Percentiles rank a stretch among this genome's conserved stretches.
Evolutionary conservation across 2,797 vertebrate species (phyloP).

Genomic region (Darevskia nairensis): DNA sequence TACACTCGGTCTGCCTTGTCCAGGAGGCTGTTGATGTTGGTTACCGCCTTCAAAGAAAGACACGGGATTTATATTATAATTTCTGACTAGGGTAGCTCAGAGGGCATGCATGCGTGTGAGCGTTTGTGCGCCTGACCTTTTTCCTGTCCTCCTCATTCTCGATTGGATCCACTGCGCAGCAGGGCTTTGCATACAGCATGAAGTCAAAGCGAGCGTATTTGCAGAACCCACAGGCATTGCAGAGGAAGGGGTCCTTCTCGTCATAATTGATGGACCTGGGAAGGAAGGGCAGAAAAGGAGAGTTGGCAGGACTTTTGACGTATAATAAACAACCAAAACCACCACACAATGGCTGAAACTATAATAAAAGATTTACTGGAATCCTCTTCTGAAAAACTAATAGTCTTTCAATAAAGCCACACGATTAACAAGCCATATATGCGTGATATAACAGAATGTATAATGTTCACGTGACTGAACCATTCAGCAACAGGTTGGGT

Average conservation of each 20-base stretch:
- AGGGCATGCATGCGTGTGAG: no score
- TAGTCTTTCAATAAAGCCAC: no score
- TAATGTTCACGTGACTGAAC: no score
- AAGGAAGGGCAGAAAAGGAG: slow-evolving; percentile 25
- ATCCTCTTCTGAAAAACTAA: no score
- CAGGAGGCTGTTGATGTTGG: slow-evolving; percentile 97
- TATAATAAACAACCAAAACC: no score
- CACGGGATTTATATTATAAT: neutral
- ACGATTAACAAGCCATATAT: no score
- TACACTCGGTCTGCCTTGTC: slow-evolving; percentile 99
- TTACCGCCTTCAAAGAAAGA: slow-evolving; percentile 86
- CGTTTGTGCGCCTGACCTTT: slow-evolving; percentile 81
- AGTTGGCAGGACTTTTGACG: no score
- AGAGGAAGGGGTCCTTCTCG: slow-evolving; percentile 98
- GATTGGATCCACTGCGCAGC: slow-evolving; percentile 98
- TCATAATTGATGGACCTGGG: slow-evolving; percentile 97
- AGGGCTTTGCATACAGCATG: slow-evolving; percentile 97
- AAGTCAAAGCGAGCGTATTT: slow-evolving; percentile 99
- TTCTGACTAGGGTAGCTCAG: no score
- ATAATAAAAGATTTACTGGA: no score
- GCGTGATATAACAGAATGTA: no score
- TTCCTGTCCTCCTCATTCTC: slow-evolving; percentile 98
- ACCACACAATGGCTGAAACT: no score
- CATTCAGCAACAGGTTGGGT: no score
- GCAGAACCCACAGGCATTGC: slow-evolving; percentile 98